Evolutionary conservation across 2,113 vertebrate species (phyloP), one percentile per base, ranked within the genome.

Genomic region (Cairina moschata): DNA sequence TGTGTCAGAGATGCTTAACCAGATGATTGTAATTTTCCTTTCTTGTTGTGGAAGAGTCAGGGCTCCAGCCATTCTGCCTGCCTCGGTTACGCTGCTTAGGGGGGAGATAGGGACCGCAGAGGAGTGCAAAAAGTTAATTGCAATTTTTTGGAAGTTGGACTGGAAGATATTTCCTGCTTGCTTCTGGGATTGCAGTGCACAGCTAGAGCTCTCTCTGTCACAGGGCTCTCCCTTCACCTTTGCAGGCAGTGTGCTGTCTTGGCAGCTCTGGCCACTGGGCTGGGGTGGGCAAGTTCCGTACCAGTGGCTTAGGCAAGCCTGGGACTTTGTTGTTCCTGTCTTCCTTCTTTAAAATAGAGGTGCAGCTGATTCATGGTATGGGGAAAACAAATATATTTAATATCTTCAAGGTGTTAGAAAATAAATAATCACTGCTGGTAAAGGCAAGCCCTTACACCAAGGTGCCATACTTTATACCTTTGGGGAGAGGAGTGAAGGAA

Each of bases 191-290:
- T 92, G n/a, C 83, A 95, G 62, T 28, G 14, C 1, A 2, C 38
- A 44, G 29, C 46, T 65, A 4, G 20, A 68, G 46, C 23, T 32
- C 69, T 29, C 40, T 11, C 15, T 72, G 22, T n/a, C 54, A 20
- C 0, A 1, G 8, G 8, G 40, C 79, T 17, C 29, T 13, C 22
- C 5, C 1, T n/a, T 5, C 16, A 52, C 56, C 11, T 32, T 58
- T 29, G 48, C 42, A 44, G 42, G 17, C 18, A 15, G 9, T 5
- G 40, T 52, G 59, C 44, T 60, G 25, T 50, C 22, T 69, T 72
- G 77, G 32, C 78, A 60, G 25, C 31, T 75, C 26, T 34, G 0
- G 0, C 28, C 52, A 6, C 21, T 26, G 17, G 58, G 21, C 4
- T 8, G 69, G 10, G 2, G 26, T 52, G 54, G 54, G 56, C 65